Base-by-base conservation (phyloP, 2,113 vertebrate genomes). In the Laterallus jamaicensis region DNA sequence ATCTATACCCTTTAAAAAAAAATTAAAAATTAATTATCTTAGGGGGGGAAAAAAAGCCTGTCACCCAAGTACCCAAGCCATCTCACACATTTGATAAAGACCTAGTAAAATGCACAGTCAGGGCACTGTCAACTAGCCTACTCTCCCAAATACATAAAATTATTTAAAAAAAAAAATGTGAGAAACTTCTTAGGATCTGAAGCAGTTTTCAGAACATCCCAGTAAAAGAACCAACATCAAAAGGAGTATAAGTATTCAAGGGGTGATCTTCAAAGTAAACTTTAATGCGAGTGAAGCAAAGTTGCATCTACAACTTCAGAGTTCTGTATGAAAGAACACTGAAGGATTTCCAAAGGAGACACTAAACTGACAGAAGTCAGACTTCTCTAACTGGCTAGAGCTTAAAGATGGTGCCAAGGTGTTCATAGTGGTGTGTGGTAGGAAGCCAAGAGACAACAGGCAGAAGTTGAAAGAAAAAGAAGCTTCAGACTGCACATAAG, bases 351-450 rank as follows among this genome's bases (percentile, higher is more conserved):
- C 56, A 84, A 81, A 74, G 13, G 44, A 58, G 66, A 70, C 44
- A 63, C 20, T 75, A 58, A 87, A 63, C 14, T 37, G n/a, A 25
- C 1, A 2, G 22, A 83, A 74, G n/a, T 37, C 56, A 75, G 52
- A 47, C 42, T 85, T 77, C 11, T 39, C 28, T 40, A 83, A 78
- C 0, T 32, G 22, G 10, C 39, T 39, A 80, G 44, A 64, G 31
- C 17, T 70, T 75, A 54, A 86, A 64, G 42, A 0, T 58, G 39
- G 35, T 50, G 32, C 16, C 56, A 75, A 56, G 62, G 39, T 79
- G n/a, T 49, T 68, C 58, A 40, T 2, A 59, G 25, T 2, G 4
- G 19, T 26, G 8, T 2, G 1, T 2, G 9, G 37, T 26, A 78
- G 13, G 15, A 87, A 42, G 37, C n/a, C 25, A 88, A 88, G 58